A percentile compares a stretch with the other conserved stretches of the same genome.
These are phyloP conservation scores for Lasius fuliginosus DNA, from an alignment of 2,888 invertebrate species.

Conservation along the genomic window DNA sequence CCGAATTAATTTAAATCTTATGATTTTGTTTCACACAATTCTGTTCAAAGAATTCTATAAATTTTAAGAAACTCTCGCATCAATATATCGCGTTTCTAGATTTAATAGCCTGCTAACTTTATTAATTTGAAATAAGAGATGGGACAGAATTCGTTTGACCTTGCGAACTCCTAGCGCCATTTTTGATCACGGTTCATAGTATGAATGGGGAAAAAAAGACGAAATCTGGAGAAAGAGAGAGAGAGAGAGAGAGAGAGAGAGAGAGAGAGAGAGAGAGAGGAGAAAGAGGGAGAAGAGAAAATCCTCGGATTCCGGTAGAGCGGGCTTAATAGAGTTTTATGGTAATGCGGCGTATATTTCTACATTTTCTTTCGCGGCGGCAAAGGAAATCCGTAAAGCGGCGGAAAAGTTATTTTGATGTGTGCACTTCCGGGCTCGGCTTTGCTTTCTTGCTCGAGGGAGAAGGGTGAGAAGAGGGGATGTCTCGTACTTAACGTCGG, in stretches of 20 bases:
- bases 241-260: not conserved
- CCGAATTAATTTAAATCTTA: not conserved
- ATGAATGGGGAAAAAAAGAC: conserved; percentile 20
- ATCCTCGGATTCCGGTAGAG: conserved; percentile 54
- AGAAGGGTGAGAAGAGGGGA: not conserved
- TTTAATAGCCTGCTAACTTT: not conserved
- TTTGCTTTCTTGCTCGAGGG: conserved; percentile 45
- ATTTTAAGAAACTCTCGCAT: not conserved
- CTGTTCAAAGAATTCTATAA: not conserved
- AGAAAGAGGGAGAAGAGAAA: conserved; percentile 24
- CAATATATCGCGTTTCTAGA: not conserved
- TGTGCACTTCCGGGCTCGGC: conserved; percentile 54
- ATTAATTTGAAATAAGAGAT: not conserved
- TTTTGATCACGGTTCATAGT: conserved; percentile 15
- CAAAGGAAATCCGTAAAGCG: conserved; percentile 57
- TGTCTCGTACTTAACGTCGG: conserved; percentile 49
- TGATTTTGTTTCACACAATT: not conserved
- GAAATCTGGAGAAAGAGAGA: conserved; percentile 21
- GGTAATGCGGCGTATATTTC: conserved; percentile 56
- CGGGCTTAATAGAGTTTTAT: conserved; percentile 56
- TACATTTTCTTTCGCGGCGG: conserved; percentile 54
- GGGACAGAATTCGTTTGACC: not conserved
- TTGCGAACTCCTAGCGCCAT: conserved; percentile 5
- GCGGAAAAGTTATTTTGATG: conserved; percentile 57
- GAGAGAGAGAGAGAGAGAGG: not conserved